Evolutionary conservation across 2,888 invertebrate genomes (phyloP).

Genomic region (Pterostichus niger): DNA sequence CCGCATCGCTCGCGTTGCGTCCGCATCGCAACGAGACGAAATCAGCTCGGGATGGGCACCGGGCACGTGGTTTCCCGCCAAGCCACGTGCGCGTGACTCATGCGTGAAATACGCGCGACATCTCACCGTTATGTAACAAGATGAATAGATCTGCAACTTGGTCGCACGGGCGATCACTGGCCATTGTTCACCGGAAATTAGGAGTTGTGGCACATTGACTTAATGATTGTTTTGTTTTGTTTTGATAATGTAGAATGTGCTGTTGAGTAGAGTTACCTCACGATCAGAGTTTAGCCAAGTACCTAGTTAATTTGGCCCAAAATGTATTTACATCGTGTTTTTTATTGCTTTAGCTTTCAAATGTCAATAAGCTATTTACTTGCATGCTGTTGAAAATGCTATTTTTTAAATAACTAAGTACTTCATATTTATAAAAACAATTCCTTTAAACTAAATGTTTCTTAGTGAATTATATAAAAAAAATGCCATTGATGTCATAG

Average conservation of each 20-base stretch:
- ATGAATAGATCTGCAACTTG: neutral
- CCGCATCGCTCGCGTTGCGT: too few relatives aligned
- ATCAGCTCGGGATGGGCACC: neutral
- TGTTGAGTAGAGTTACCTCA: neutral
- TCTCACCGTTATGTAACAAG: neutral
- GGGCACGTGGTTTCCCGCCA: conserved; percentile 13
- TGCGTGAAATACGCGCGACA: conserved; percentile 10
- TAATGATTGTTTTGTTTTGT: conserved; percentile 29
- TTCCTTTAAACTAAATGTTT: too few relatives aligned
- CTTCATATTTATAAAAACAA: too few relatives aligned
- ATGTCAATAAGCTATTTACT: too few relatives aligned
- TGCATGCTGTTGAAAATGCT: too few relatives aligned
- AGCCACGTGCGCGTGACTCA: conserved; percentile 40
- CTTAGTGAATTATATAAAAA: too few relatives aligned
- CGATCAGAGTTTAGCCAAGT: too few relatives aligned
- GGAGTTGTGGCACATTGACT: neutral
- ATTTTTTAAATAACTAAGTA: too few relatives aligned
- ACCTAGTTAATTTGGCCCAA: too few relatives aligned
- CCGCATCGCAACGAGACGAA: conserved; percentile 14
- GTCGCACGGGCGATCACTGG: neutral
- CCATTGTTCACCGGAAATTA: neutral
- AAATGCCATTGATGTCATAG: too few relatives aligned
- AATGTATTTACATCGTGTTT: too few relatives aligned
- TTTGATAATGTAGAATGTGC: neutral
- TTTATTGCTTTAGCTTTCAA: too few relatives aligned